These are phyloP conservation scores for Aculops lycopersici DNA, from an alignment of 1,140 invertebrate species.

Conservation along the genomic window DNA sequence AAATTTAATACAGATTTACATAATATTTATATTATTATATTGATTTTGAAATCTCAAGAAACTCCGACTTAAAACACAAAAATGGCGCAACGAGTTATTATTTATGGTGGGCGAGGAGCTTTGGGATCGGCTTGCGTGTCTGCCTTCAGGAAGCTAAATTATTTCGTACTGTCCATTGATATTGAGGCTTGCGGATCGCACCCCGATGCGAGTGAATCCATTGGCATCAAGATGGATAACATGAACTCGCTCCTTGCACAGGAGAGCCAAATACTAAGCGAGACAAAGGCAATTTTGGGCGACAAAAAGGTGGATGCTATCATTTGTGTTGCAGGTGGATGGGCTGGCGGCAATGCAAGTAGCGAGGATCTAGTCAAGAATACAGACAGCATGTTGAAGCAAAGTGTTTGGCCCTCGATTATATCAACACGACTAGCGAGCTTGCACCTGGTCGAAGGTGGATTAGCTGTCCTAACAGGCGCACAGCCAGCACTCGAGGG, in stretches of 20 bases:
- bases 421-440: conserved; percentile 60
- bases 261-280: conserved; percentile 14
- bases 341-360: conserved; percentile 50
- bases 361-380: conserved; percentile 44
- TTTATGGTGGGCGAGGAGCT: conserved; percentile 79
- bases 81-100: conserved; percentile 25
- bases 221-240: conserved; percentile 33
- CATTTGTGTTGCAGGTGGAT: conserved; percentile 90
- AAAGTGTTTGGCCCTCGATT: conserved; percentile 78
- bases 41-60: too few relatives aligned
- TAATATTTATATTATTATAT: too few relatives aligned
- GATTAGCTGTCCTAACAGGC: conserved; percentile 66
- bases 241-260: conserved; percentile 42
- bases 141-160: conserved; percentile 59
- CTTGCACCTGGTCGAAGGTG: conserved; percentile 50
- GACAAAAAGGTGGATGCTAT: conserved; percentile 75
- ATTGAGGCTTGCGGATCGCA: conserved; percentile 28
- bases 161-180: conserved; percentile 86
- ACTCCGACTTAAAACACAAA: neutral
- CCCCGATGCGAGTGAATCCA: conserved; percentile 57
- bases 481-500: conserved; percentile 62
- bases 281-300: conserved; percentile 7
- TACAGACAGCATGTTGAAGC: conserved; percentile 72
- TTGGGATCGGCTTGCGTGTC: conserved; percentile 51
- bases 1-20: too few relatives aligned